Evolutionary conservation across 2,797 vertebrate species (phyloP).

Genomic region (Leucoraja ocellata): DNA sequence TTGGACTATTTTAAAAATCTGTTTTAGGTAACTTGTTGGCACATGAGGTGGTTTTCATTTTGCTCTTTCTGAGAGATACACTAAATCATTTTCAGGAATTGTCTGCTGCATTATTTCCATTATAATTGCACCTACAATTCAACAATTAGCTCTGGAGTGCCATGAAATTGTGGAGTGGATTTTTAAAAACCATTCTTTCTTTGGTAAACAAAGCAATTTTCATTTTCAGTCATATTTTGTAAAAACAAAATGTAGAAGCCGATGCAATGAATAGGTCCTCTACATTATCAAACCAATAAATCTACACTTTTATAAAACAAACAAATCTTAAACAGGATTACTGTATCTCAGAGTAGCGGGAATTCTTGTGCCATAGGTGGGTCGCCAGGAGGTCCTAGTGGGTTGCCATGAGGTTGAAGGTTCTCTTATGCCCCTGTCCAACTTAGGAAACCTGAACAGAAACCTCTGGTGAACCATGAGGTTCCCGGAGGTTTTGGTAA

Average conservation of each 20-base stretch:
- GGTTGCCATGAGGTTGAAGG: too few species aligned
- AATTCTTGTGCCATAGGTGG: too few species aligned
- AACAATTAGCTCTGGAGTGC: background rate
- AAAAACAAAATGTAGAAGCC: background rate
- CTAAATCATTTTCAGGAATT: background rate
- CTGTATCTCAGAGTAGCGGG: too few species aligned
- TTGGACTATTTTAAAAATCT: too few species aligned
- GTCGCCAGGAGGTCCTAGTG: too few species aligned
- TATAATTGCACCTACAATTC: background rate
- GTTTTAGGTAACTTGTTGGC: background rate
- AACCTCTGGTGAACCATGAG: too few species aligned
- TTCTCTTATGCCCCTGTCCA: too few species aligned
- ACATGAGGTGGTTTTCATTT: background rate
- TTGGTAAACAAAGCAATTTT: background rate
- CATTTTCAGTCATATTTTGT: background rate
- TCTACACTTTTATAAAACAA: background rate
- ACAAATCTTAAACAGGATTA: too few species aligned
- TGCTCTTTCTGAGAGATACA: background rate
- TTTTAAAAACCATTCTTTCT: background rate
- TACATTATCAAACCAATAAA: background rate
- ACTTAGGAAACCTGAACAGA: too few species aligned
- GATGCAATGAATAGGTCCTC: background rate
- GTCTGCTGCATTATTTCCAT: background rate
- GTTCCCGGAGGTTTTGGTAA: too few species aligned
- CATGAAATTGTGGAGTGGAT: background rate